phyloP scores from a whole-genome alignment of 2,797 vertebrate genomes.

The Acipenser oxyrinchus region DNA sequence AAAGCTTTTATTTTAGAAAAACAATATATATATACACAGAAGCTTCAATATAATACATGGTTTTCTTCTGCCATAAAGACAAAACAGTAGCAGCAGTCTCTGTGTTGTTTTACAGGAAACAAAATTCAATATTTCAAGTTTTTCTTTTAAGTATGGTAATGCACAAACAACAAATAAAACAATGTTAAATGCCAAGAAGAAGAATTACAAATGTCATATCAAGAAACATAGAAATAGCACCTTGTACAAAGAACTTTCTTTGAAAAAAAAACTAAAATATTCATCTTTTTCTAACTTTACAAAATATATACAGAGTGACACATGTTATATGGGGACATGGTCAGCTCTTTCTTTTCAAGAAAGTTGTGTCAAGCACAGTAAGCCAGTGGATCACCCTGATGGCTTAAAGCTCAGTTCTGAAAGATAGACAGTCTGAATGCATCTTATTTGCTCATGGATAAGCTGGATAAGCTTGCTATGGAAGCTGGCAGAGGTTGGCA shows the following conservation, averaged over 20 bases:
- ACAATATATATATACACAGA: conserved; percentile 29
- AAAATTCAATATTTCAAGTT: not conserved
- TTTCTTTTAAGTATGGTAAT: not conserved
- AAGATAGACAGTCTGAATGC: conserved; percentile 11
- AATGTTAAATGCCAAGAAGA: not conserved
- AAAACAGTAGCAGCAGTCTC: conserved; percentile 38
- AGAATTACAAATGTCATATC: conserved; percentile 12
- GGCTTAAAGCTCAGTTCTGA: conserved; percentile 18
- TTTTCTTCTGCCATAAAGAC: conserved; percentile 38
- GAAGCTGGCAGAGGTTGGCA: conserved; percentile 60
- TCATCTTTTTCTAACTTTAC: conserved; percentile 4
- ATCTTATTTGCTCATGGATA: conserved; percentile 60
- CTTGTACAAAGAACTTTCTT: not conserved
- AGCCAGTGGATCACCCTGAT: too few species aligned
- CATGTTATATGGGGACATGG: not conserved
- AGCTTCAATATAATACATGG: conserved; percentile 32
- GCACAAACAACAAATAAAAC: not conserved
- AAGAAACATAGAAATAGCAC: conserved; percentile 22
- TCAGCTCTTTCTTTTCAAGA: conserved; percentile 7
- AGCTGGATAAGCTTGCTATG: conserved; percentile 52
- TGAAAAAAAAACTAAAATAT: not conserved
- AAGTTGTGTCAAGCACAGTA: too few species aligned
- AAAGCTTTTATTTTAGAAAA: conserved; percentile 66
- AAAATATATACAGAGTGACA: conserved; percentile 43
- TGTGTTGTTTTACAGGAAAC: not conserved